These are phyloP conservation scores for Melanotaenia duboulayi DNA, from an alignment of 2,113 vertebrate genomes.

Conservation along the genomic window DNA sequence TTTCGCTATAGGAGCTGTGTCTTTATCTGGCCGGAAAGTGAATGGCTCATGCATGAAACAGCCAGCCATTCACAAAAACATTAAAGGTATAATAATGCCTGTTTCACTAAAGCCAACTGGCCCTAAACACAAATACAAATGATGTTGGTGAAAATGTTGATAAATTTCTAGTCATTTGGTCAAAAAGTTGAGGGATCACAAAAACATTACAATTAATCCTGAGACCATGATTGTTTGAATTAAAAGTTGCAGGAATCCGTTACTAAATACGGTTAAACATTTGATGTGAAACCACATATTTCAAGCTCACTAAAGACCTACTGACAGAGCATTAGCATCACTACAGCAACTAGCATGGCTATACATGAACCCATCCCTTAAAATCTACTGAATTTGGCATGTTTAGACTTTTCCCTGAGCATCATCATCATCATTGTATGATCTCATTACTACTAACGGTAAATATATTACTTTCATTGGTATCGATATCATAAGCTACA, in stretches of 20 bases:
- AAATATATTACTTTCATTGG: slow-evolving; percentile 21
- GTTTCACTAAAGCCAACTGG: too few relatives aligned
- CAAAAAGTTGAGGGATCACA: background rate
- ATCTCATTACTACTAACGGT: slow-evolving; percentile 6
- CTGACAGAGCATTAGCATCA: background rate
- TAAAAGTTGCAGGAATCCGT: background rate
- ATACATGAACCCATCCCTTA: slow-evolving; percentile 16
- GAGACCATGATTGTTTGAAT: too few relatives aligned
- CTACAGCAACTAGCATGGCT: background rate
- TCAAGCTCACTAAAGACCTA: background rate
- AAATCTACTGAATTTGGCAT: slow-evolving; percentile 36
- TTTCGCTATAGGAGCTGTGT: too few relatives aligned
- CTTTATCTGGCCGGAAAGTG: too few relatives aligned
- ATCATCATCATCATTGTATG: slow-evolving; percentile 4
- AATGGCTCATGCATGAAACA: too few relatives aligned
- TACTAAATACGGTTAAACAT: background rate
- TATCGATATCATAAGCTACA: slow-evolving; percentile 40
- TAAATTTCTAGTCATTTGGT: too few relatives aligned
- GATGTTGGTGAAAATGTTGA: too few relatives aligned
- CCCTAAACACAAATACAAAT: too few relatives aligned
- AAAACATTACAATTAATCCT: background rate
- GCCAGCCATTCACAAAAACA: too few relatives aligned
- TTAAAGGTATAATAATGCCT: too few relatives aligned
- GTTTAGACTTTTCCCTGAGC: slow-evolving; percentile 49
- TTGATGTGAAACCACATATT: background rate